Percentiles rank a stretch among this genome's conserved stretches.
Evolutionary conservation across 2,797 vertebrate species (phyloP).

Genomic region (Bryconaethiops microstoma): DNA sequence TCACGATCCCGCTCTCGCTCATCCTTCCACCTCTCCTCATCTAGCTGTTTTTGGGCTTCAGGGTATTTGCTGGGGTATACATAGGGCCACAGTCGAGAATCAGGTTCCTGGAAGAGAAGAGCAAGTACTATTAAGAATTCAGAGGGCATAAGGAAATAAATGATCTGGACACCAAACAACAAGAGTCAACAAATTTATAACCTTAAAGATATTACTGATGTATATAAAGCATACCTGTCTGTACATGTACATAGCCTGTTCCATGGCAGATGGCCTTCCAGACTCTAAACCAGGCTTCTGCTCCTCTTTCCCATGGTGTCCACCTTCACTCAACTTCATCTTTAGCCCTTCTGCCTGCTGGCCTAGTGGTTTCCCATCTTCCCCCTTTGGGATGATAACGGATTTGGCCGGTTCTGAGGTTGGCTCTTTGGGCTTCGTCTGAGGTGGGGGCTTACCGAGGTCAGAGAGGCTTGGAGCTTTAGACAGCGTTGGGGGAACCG

Average conservation of each 20-base stretch:
- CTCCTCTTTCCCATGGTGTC: constrained; percentile 92
- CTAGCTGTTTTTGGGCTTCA: constrained; percentile 80
- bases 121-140: constrained; percentile 52
- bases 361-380: constrained; percentile 84
- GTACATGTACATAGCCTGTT: constrained; percentile 91
- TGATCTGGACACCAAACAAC: not conserved
- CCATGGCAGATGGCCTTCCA: constrained; percentile 81
- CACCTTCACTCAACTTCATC: constrained; percentile 88
- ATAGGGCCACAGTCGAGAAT: constrained; percentile 93
- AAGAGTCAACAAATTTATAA: not conserved
- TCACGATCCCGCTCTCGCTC: constrained; percentile 76
- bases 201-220: not conserved
- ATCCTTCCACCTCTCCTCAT: constrained; percentile 87
- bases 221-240: constrained; percentile 85
- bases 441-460: constrained; percentile 85
- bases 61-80: constrained; percentile 94
- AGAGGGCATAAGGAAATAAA: constrained; percentile 68
- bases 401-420: constrained; percentile 87
- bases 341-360: constrained; percentile 91
- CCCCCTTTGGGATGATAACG: constrained; percentile 88
- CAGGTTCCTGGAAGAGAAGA: constrained; percentile 73
- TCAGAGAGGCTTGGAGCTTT: constrained; percentile 93
- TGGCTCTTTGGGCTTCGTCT: constrained; percentile 87
- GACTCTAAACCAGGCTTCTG: constrained; percentile 80
- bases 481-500: constrained; percentile 89